Evolutionary conservation across 2,113 vertebrate species (phyloP).

Genomic region (Rhinoderma darwinii): DNA sequence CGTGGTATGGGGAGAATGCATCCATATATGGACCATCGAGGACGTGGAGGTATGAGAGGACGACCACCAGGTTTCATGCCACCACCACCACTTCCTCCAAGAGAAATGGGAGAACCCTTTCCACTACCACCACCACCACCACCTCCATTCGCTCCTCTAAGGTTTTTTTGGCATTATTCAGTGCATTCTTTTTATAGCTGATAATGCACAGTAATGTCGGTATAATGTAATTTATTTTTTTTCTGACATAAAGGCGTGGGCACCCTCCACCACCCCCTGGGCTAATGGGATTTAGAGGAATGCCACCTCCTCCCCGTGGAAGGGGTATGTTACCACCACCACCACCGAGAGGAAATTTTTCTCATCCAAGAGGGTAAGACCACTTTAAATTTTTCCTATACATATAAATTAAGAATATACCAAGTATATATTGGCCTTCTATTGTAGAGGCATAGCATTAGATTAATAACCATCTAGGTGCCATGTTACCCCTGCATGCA

Average conservation of each 20-base stretch:
- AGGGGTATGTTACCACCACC: conserved; percentile 65
- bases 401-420: background rate
- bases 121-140: conserved; percentile 62
- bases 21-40: conserved; percentile 72
- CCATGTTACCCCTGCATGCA: conserved; percentile 41
- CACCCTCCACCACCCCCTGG: conserved; percentile 68
- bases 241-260: conserved; percentile 64
- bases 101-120: conserved; percentile 67
- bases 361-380: conserved; percentile 73
- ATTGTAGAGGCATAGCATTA: background rate
- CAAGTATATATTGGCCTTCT: background rate
- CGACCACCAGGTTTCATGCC: conserved; percentile 67
- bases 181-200: background rate
- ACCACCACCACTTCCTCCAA: conserved; percentile 59
- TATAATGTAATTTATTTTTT: background rate
- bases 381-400: background rate
- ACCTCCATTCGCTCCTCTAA: conserved; percentile 2
- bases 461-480: conserved; percentile 10
- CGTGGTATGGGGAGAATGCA: conserved; percentile 74
- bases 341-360: conserved; percentile 66
- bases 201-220: no score
- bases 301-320: conserved; percentile 66
- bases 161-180: background rate
- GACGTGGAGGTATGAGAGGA: conserved; percentile 65
- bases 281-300: conserved; percentile 72